Percentiles rank a stretch among this genome's conserved stretches.
Conservation (phyloP, 2,797 vertebrate genomes). For the Mus spretus region DNA sequence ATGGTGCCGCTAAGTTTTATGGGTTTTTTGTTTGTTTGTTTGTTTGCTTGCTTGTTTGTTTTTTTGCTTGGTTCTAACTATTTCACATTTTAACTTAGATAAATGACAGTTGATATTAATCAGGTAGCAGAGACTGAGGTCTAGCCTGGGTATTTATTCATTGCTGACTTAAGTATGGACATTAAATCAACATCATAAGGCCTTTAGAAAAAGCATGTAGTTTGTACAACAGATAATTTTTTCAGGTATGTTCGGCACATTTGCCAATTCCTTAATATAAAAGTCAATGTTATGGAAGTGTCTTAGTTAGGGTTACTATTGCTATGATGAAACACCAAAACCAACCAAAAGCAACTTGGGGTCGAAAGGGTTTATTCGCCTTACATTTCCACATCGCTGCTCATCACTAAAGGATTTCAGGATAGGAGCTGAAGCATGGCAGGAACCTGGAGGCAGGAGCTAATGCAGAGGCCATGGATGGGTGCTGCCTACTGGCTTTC, state of each 20-base stretch:
- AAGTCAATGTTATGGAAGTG: neutral
- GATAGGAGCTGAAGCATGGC: neutral
- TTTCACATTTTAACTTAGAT: conserved; percentile 52
- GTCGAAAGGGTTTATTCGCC: neutral
- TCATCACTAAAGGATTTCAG: neutral
- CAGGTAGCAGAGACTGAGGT: neutral
- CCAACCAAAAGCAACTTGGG: neutral
- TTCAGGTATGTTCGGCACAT: neutral
- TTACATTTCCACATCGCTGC: neutral
- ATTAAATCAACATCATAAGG: neutral
- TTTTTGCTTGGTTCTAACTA: conserved; percentile 41
- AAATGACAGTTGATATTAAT: neutral
- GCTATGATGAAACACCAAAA: neutral
- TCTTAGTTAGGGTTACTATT: neutral
- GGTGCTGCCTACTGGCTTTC: neutral
- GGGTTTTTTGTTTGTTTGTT: neutral
- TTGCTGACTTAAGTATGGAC: neutral
- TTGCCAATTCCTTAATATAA: neutral
- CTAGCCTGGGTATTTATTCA: neutral
- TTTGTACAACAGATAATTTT: neutral
- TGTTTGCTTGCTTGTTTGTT: neutral
- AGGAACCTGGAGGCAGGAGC: neutral
- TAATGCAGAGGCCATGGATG: neutral
- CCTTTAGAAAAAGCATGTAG: neutral
- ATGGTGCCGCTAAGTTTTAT: neutral